These are phyloP conservation scores for Parapsyche elsis DNA, from an alignment of 1,140 invertebrate species.

Conservation along the genomic window DNA sequence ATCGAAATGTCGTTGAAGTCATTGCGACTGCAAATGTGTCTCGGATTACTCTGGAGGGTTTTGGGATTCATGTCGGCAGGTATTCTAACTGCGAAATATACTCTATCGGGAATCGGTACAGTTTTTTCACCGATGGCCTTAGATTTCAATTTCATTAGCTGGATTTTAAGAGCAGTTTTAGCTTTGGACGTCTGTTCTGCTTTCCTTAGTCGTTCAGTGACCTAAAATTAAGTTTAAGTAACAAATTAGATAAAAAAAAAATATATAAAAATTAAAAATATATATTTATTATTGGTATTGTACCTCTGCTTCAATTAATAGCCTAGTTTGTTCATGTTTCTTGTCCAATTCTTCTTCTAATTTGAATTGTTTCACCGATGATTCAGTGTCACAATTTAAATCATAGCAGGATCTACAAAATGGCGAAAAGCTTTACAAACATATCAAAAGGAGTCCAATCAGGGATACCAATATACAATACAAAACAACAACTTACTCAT, in stretches of 20 bases:
- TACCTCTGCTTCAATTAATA: constrained; percentile 53
- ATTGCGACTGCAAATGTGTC: background rate
- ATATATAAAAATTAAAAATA: no score
- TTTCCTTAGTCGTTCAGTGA: constrained; percentile 50
- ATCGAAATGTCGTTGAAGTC: constrained; percentile 9
- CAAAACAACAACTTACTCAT: constrained; percentile 43
- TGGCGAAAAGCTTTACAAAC: no score
- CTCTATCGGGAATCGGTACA: constrained; percentile 40
- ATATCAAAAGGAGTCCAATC: background rate
- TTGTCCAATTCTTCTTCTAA: constrained; percentile 41
- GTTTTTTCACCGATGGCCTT: constrained; percentile 50
- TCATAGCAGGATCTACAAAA: constrained; percentile 51
- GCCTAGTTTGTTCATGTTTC: constrained; percentile 46
- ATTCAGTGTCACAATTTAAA: constrained; percentile 42
- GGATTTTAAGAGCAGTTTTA: constrained; percentile 52
- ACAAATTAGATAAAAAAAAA: constrained; percentile 29
- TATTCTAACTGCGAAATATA: constrained; percentile 49
- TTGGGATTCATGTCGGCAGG: constrained; percentile 32
- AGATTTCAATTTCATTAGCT: constrained; percentile 54
- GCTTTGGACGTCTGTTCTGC: constrained; percentile 48
- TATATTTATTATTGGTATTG: no score
- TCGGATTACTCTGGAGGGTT: background rate
- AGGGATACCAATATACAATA: background rate
- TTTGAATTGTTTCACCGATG: constrained; percentile 42
- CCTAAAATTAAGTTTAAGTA: constrained; percentile 14